Base-by-base conservation (phyloP, 2,888 invertebrate species). In the Chloromyia formosa region DNA sequence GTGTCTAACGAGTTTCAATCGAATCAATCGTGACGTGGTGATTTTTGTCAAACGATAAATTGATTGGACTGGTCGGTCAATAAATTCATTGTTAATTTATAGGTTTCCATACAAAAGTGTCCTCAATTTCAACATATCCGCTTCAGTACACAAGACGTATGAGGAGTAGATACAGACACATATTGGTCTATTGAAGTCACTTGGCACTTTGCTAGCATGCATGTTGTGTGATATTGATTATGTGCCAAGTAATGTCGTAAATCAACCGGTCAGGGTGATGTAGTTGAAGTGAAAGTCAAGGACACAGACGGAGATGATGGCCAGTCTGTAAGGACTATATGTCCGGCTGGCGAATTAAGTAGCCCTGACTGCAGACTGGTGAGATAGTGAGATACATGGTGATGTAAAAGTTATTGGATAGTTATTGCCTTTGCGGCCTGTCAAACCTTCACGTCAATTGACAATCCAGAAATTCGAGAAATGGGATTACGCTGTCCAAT, bases 161-260 rank as follows among this genome's bases (percentile, higher is more conserved):
- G 27, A 35, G 27, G 7, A 35, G 27, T 35, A 7, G 7, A 7
- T 35, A 35, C 7, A 7, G 2, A 35, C 27, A 35, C 35, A n/a
- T 12, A 60, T 60, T 16, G 9, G 16, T 45, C 10, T n/a, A 49
- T 12, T 22, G 22, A 16, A 66, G 49, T 49, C 45, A 22, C 49
- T 49, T 66, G 66, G 23, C 49, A 66, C 66, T 22, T 49, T 35
- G 27, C 27, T 35, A 2, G 45, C 45, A 22, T 18, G 14, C 62
- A 16, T 35, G 23, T 27, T 42, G 40, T 60, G 27, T 23, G 66
- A 49, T 66, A 66, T 66, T 22, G 66, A 66, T 66, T 66, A 49
- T 10, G 45, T 66, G 49, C 20, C 66, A 66, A 66, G 66, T 45
- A 66, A 66, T 22, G 23, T 45, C 22, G 45, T 66, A 49, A 66